Conservation (phyloP, 92 coral and sea anemone species). For the Pocillopora grandis region DNA sequence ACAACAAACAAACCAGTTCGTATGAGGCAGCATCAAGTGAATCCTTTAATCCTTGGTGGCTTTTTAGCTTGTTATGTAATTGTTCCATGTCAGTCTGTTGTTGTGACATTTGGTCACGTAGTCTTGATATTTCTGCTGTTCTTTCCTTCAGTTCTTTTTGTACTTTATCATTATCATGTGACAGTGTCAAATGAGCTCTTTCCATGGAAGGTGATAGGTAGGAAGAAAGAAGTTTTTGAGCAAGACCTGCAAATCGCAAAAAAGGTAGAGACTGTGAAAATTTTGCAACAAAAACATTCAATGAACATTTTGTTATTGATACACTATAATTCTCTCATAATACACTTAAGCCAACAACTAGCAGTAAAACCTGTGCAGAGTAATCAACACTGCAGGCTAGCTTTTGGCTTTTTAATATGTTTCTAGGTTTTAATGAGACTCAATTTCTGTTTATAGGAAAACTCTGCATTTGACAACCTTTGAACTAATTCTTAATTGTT, state of each 20-base stretch:
- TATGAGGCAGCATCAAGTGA: conserved; percentile 68
- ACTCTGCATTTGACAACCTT: no score
- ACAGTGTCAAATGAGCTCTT: conserved; percentile 12
- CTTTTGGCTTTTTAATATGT: no score
- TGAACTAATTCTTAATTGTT: no score
- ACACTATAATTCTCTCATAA: no score
- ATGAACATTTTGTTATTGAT: no score
- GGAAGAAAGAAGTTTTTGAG: conserved; percentile 61
- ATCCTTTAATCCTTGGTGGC: conserved; percentile 55
- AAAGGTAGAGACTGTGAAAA: background rate
- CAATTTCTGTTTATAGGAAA: no score
- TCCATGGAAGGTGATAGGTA: conserved; percentile 22
- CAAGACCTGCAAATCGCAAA: conserved; percentile 58
- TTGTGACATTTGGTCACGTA: conserved; percentile 74
- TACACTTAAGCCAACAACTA: background rate
- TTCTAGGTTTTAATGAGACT: no score
- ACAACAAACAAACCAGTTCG: conserved; percentile 66
- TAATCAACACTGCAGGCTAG: no score
- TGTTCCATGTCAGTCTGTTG: conserved; percentile 73
- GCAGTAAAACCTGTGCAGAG: background rate
- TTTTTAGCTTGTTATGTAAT: conserved; percentile 60
- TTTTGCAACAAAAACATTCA: no score
- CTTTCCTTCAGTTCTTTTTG: conserved; percentile 70
- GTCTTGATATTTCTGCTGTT: conserved; percentile 74
- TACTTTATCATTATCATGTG: conserved; percentile 52